Base-by-base conservation (phyloP, 1,140 invertebrate genomes). In the Leguminivora glycinivorella region DNA sequence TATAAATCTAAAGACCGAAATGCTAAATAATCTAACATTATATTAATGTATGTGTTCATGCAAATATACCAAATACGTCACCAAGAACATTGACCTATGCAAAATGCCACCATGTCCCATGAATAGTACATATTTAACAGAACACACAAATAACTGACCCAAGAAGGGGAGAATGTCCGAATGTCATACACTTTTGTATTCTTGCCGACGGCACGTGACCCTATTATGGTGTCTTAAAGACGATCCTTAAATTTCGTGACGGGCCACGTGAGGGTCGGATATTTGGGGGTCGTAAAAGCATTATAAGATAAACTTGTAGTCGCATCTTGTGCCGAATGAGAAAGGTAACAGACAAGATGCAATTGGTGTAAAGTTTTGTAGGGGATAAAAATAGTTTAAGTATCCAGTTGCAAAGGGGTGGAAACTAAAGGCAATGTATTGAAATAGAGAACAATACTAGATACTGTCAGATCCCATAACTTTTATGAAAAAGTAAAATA, bases 231-330 rank as follows among this genome's bases (percentile, higher is more conserved):
- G 19, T 52, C 47, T 63, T 29, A 17, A 63, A 63, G 58, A 63
- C 58, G 26, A 29, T 63, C 58, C 25, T 31, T 63, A 63, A 63
- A 63, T 63, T 17, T 17, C 12, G 58, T 9, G 58, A 29, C 58
- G 47, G 47, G 47, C 47, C 19, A 22, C 47, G 47, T 19, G 24
- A 63, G 58, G 58, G 58, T 29, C 34, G 25, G n/a, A 22, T 17
- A 12, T 63, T 63, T 63, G n/a, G 58, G 58, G 58, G 58, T 34
- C 26, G 29, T 63, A 63, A 63, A 31, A 63, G 25, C 58, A 63
- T 63, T 29, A 63, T 22, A 63, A 31, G 56, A 60, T 60, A 26
- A 52, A 19, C 19, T 22, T 9, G 47, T 22, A 22, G 29, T 31
- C 29, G 10, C 12, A 40, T 40, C 3, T 40, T 40, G 38, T 10